Conservation (phyloP, 92 coral and sea anemone genomes). For the Anthopleura xanthogrammica region DNA sequence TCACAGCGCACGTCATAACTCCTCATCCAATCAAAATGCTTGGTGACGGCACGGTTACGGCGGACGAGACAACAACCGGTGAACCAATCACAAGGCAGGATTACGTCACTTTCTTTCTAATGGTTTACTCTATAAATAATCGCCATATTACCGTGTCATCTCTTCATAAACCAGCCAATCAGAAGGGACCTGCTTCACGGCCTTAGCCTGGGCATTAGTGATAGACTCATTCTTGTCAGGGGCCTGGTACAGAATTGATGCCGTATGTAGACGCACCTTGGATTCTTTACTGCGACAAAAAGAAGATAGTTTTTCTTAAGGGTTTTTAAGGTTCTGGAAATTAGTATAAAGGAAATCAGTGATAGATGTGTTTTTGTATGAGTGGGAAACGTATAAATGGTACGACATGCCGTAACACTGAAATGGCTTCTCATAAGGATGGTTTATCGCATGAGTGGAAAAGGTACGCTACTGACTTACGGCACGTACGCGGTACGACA, state of each 20-base stretch:
- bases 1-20: too few relatives aligned
- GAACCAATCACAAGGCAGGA: too few relatives aligned
- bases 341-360: background rate
- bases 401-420: background rate
- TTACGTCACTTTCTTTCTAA: background rate
- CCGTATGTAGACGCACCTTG: slow-evolving; percentile 83
- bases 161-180: slow-evolving; percentile 98
- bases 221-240: slow-evolving; percentile 63
- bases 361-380: background rate
- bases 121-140: background rate
- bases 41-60: too few relatives aligned
- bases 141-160: slow-evolving; percentile 74
- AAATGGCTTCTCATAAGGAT: too few relatives aligned
- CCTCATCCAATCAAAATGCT: too few relatives aligned
- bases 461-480: too few relatives aligned
- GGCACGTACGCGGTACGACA: too few relatives aligned
- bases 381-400: background rate
- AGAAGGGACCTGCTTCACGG: slow-evolving; percentile 70
- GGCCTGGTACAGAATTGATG: slow-evolving; percentile 73
- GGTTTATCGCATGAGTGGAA: too few relatives aligned
- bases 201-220: slow-evolving; percentile 61
- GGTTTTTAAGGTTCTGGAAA: too few relatives aligned
- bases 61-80: too few relatives aligned
- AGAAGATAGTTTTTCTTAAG: background rate
- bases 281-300: slow-evolving; percentile 68